These are phyloP conservation scores for Pteropus alecto DNA, from an alignment of 2,113 vertebrate genomes.

Conservation along the genomic window DNA sequence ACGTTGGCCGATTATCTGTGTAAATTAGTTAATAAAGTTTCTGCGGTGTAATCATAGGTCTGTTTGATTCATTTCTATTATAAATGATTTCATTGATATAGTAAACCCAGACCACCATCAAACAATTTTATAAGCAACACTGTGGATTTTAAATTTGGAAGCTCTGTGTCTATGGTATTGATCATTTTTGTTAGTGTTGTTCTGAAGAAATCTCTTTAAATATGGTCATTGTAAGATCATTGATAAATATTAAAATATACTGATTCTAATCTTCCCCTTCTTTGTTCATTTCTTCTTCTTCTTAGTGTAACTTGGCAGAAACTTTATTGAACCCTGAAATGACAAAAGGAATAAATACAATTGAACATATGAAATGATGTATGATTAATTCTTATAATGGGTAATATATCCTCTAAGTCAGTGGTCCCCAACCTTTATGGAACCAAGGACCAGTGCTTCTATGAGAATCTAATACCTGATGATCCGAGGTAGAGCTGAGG, in stretches of 20 bases:
- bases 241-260: neutral
- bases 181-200: neutral
- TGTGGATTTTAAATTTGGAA: neutral
- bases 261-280: neutral
- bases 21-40: conserved; percentile 28
- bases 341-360: neutral
- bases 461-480: too few relatives aligned
- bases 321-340: neutral
- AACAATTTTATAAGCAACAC: neutral
- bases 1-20: neutral
- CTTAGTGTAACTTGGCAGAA: neutral
- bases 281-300: neutral
- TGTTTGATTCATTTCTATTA: neutral
- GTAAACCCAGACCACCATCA: neutral
- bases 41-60: neutral
- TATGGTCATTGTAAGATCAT: neutral
- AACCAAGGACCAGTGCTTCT: too few relatives aligned
- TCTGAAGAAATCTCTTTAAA: neutral
- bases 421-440: too few relatives aligned
- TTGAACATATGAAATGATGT: neutral
- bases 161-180: neutral
- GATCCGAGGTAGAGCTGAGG: too few relatives aligned
- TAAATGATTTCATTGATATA: neutral
- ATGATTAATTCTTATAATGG: neutral
- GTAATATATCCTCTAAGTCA: neutral